Evolutionary conservation across 2,888 invertebrate species (phyloP).

Genomic region (Deilephila elpenor): DNA sequence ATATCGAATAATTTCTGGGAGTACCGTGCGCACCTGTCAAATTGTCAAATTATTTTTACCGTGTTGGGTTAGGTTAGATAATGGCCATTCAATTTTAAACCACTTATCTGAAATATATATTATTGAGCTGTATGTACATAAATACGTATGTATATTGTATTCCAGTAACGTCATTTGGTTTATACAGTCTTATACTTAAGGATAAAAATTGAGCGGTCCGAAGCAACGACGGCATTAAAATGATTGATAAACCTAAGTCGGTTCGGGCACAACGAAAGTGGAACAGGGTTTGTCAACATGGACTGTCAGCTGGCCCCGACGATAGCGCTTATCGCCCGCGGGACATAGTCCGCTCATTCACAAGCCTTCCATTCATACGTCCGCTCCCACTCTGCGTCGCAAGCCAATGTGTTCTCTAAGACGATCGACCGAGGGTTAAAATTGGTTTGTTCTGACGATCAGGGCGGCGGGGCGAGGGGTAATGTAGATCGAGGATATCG

Average conservation of each 20-base stretch:
- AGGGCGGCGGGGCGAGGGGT: conserved; percentile 63
- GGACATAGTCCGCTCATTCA: conserved; percentile 85
- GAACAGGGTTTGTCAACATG: conserved; percentile 83
- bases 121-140: not conserved
- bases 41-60: not conserved
- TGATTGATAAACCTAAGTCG: conserved; percentile 74
- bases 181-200: conserved; percentile 30
- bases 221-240: conserved; percentile 55
- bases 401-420: conserved; percentile 63
- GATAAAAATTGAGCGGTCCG: conserved; percentile 46
- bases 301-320: conserved; percentile 81
- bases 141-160: not conserved
- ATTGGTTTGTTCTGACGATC: conserved; percentile 49
- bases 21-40: not conserved
- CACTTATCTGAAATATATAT: not conserved
- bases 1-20: not conserved
- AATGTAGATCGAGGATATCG: conserved; percentile 82
- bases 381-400: conserved; percentile 56
- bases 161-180: not conserved
- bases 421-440: conserved; percentile 54
- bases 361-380: conserved; percentile 81
- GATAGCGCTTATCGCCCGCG: conserved; percentile 81
- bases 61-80: conserved; percentile 12
- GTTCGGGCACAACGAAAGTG: conserved; percentile 72
- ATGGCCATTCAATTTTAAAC: not conserved